A percentile compares a stretch with the other conserved stretches of the same genome.
These are phyloP conservation scores for Tachysurus vachellii DNA, from an alignment of 2,113 vertebrate genomes.

Conservation along the genomic window DNA sequence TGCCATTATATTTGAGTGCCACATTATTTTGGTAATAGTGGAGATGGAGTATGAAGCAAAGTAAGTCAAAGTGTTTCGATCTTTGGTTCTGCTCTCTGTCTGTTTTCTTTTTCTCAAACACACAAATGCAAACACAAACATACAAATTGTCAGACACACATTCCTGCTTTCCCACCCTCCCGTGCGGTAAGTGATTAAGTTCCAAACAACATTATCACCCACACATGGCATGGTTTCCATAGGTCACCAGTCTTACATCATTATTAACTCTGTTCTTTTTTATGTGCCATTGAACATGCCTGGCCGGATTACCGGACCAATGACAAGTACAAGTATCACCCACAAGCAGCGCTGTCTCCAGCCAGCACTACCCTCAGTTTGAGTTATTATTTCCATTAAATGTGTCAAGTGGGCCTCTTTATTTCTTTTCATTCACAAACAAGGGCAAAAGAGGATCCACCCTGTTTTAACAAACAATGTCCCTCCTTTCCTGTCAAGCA, in stretches of 20 bases:
- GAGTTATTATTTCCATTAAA: constrained; percentile 50
- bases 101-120: background rate
- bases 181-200: constrained; percentile 22
- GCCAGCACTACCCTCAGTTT: constrained; percentile 32
- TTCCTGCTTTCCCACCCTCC: constrained; percentile 12
- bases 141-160: constrained; percentile 1
- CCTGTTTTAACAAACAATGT: constrained; percentile 22
- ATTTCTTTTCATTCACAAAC: constrained; percentile 40
- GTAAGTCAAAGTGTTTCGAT: constrained; percentile 12
- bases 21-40: constrained; percentile 35
- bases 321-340: constrained; percentile 41
- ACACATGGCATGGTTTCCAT: constrained; percentile 6
- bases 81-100: background rate
- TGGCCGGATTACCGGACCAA: constrained; percentile 36
- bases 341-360: constrained; percentile 23
- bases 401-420: constrained; percentile 18
- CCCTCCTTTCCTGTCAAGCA: constrained; percentile 37
- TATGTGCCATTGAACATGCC: constrained; percentile 27
- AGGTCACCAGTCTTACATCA: constrained; percentile 30
- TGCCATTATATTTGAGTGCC: constrained; percentile 21
- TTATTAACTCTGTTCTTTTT: constrained; percentile 29
- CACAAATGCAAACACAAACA: background rate
- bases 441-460: background rate
- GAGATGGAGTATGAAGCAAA: constrained; percentile 14
- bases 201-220: constrained; percentile 35